phyloP scores from a whole-genome alignment of 2,888 invertebrate species.

The Tachina fera region DNA sequence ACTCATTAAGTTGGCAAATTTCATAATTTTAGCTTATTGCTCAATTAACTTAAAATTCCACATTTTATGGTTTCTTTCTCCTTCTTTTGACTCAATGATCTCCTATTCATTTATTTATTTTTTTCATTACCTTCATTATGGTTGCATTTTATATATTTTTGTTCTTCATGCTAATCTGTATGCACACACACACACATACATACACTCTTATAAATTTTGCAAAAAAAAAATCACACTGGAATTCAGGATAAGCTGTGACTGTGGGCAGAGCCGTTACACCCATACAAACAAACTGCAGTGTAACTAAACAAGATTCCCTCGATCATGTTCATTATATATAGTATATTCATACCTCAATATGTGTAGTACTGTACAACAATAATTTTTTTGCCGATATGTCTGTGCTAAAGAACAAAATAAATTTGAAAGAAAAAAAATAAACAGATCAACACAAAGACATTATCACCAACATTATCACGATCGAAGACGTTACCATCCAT shows the following conservation, averaged over 20 bases:
- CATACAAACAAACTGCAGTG: constrained; percentile 36
- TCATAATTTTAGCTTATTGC: constrained; percentile 69
- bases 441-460: constrained; percentile 64
- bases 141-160: not conserved
- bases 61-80: constrained; percentile 62
- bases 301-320: constrained; percentile 61
- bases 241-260: constrained; percentile 41
- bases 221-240: constrained; percentile 8
- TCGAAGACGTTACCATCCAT: constrained; percentile 54
- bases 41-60: constrained; percentile 71
- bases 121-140: constrained; percentile 32
- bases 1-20: constrained; percentile 70
- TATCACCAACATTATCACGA: constrained; percentile 68
- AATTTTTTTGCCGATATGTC: constrained; percentile 10
- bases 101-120: constrained; percentile 24
- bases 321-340: constrained; percentile 39
- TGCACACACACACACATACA: constrained; percentile 16
- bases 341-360: constrained; percentile 9
- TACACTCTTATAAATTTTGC: not conserved
- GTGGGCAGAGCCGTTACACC: constrained; percentile 44
- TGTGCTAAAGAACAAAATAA: constrained; percentile 29
- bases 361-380: not conserved
- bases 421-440: constrained; percentile 26
- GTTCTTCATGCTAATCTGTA: constrained; percentile 57
- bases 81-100: constrained; percentile 7